Evolutionary conservation across 53 echinoderm and acorn worm species (phyloP).

Genomic region (Stichopus horrens): DNA sequence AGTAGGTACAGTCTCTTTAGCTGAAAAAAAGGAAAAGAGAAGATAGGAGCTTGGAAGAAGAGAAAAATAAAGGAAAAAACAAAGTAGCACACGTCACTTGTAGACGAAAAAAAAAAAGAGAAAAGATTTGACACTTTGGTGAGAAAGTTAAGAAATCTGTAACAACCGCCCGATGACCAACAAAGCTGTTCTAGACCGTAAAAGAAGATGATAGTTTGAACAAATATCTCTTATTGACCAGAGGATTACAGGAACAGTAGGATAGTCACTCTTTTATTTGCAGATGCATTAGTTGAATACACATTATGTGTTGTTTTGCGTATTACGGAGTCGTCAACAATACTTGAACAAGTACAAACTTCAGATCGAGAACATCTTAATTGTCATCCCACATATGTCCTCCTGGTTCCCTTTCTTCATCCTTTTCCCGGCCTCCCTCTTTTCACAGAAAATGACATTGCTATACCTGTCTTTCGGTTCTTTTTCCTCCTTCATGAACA

Average conservation of each 20-base stretch:
- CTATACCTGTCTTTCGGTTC: no score
- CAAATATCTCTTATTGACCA: conserved; percentile 28
- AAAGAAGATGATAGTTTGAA: conserved; percentile 7
- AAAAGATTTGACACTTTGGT: conserved; percentile 22
- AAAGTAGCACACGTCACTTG: not conserved
- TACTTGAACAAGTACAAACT: not conserved
- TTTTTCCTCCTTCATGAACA: no score
- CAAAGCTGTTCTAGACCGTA: not conserved
- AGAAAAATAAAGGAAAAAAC: no score
- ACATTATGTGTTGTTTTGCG: conserved; percentile 10
- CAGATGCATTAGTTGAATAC: conserved; percentile 71
- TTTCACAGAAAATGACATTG: no score
- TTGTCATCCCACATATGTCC: no score
- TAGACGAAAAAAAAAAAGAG: not conserved
- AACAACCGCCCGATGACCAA: conserved; percentile 11
- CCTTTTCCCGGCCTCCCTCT: no score
- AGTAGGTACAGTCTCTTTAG: no score
- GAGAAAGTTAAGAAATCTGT: conserved; percentile 33
- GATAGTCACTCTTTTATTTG: conserved; percentile 49
- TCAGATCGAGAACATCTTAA: no score
- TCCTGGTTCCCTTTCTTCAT: no score
- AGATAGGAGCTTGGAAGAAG: no score
- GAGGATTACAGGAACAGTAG: conserved; percentile 57
- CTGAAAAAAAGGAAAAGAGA: no score
- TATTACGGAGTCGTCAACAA: not conserved